Base-by-base conservation (phyloP, 2,888 invertebrate genomes). In the Rhagonycha fulva region DNA sequence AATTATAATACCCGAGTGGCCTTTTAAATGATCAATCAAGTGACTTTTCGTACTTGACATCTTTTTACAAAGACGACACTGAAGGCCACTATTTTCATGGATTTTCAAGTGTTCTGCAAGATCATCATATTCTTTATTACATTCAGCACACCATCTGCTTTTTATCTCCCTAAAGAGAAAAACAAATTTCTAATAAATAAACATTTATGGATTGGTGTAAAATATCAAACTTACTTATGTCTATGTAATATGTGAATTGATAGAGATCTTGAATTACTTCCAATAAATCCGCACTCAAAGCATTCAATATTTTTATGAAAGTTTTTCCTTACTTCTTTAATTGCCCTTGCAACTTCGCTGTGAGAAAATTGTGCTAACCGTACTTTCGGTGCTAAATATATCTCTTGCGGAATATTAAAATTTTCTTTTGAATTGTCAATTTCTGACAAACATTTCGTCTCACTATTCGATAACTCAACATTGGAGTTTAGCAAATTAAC, bases 31-130 rank as follows among this genome's bases (percentile, higher is more conserved):
- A 75, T 85, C 84, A 9, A 83, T 82, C 24, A 85, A 82, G 77
- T 85, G 84, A 0, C 84, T 82, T 26, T 82, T 82, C n/a, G 79
- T 78, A 9, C 70, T 78, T 72, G 83, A 83, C 14, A 71, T 73
- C 81, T 84, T 85, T 14, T 76, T 75, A 76, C 86, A 86, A 75
- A 86, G 84, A 68, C 81, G 80, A 76, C 86, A 86, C 68, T 82
- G 84, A 7, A 80, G 76, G 62, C 82, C 82, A 10, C 82, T 81
- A 69, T 79, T 78, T 47, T 81, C 82, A 30, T 82, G 81, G 60
- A 70, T 71, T 72, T 80, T 76, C 9, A 74, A 72, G 71, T 86
- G 86, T 28, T 79, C 76, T 1, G 61, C 7, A 68, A 84, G 74
- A 77, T 85, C 78, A 11, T 82, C 82, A 4, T 82, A 79, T 77